Conservation (phyloP, 2,113 vertebrate genomes). For the Cochlearius cochlearius region DNA sequence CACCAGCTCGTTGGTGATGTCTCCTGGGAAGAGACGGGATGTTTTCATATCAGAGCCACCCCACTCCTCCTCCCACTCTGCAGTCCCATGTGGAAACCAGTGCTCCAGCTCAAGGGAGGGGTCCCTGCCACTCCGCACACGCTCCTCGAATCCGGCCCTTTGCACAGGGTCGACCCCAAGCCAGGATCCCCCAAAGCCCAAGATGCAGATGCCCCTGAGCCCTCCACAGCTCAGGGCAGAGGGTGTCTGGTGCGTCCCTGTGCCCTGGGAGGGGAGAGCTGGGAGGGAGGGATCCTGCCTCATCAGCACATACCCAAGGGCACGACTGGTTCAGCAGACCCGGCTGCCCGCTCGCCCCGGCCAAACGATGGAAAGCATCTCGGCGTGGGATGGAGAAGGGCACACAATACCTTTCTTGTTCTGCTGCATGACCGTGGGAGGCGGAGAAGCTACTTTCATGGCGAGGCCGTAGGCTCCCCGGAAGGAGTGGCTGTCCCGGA, state of each 20-base stretch:
- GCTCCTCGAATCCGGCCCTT: background rate
- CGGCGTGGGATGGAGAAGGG: background rate
- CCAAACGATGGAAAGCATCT: background rate
- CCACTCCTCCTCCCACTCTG: background rate
- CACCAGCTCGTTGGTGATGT: constrained; percentile 90
- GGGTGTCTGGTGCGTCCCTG: background rate
- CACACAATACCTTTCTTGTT: constrained; percentile 91
- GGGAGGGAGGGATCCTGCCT: background rate
- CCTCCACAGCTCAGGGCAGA: background rate
- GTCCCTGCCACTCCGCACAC: background rate
- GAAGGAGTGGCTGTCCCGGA: constrained; percentile 97
- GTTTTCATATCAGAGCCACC: background rate
- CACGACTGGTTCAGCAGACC: background rate
- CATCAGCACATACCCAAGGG: constrained; percentile 34
- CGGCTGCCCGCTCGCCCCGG: rapidly evolving
- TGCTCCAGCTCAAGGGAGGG: background rate
- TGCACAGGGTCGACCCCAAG: background rate
- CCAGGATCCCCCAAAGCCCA: background rate
- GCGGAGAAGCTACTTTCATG: constrained; percentile 95
- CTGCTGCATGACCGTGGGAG: constrained; percentile 84
- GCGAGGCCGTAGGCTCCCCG: constrained; percentile 93
- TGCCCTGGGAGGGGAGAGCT: background rate
- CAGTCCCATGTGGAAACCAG: background rate
- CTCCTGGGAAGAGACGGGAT: constrained; percentile 72
- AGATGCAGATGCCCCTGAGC: background rate